Evolutionary conservation across 2,888 invertebrate genomes (phyloP), one percentile per base, ranked within the genome.

Genomic region (Conchocele bisecta): DNA sequence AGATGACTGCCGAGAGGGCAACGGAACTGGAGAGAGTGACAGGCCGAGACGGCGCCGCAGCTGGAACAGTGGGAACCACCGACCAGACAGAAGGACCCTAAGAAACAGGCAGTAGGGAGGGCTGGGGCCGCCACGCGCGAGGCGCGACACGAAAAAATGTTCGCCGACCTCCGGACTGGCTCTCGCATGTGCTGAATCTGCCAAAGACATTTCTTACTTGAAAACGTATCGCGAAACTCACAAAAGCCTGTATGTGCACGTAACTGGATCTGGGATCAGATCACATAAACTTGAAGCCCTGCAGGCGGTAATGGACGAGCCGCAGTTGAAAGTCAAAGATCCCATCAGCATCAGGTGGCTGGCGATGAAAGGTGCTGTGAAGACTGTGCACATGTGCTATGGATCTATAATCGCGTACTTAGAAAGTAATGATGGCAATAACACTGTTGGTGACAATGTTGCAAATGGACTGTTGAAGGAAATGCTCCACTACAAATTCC

Each of bases 131-230:
- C n/a, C n/a, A n/a, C n/a, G n/a, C n/a, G n/a, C n/a, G n/a, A n/a
- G n/a, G n/a, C n/a, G n/a, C n/a, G n/a, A n/a, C n/a, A n/a, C n/a
- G n/a, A n/a, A n/a, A n/a, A n/a, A n/a, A n/a, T n/a, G n/a, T n/a
- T n/a, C n/a, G n/a, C n/a, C n/a, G n/a, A n/a, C n/a, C n/a, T n/a
- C n/a, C 35, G 51, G 60, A 51, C 50, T 60, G 11, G 39, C 60
- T 3, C 37, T 60, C 2, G 51, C 60, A 37, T 60, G 50, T 41
- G 26, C 50, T 51, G 50, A 60, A 17, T 50, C 51, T n/a, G 60
- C 60, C 15, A 48, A 35, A 20, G 48, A 20, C 59, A 17, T 59
- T 48, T 33, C 57, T 5, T 42, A 39, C 26, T 29, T 59, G 22
- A 44, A 35, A n/a, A 31, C 46, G 17, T 31, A 20, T n/a, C 48